These are phyloP conservation scores for Hirtodrosophila duncani DNA, from an alignment of 2,888 invertebrate genomes.

Conservation along the genomic window DNA sequence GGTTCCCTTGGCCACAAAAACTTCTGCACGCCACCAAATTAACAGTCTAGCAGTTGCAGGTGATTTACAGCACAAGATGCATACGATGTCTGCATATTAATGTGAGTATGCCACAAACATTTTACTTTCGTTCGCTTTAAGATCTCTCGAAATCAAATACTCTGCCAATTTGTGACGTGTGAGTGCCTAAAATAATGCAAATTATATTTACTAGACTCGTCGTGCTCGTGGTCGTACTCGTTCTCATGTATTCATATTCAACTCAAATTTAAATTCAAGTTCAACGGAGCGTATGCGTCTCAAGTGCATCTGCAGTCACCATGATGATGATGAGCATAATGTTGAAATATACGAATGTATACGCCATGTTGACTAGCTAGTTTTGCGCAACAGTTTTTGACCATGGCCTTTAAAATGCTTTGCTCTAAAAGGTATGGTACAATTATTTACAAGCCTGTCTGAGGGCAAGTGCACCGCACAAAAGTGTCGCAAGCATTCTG, in stretches of 20 bases:
- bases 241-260: too few species aligned
- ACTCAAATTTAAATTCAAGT: constrained; percentile 38
- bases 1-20: constrained; percentile 44
- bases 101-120: constrained; percentile 42
- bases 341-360: too few species aligned
- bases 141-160: constrained; percentile 42
- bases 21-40: constrained; percentile 56
- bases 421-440: constrained; percentile 57
- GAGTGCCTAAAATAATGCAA: constrained; percentile 60
- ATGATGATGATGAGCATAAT: not conserved
- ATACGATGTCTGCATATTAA: constrained; percentile 67
- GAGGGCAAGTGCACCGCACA: constrained; percentile 40
- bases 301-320: constrained; percentile 32
- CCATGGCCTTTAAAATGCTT: constrained; percentile 58
- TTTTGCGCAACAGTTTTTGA: constrained; percentile 42
- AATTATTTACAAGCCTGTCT: constrained; percentile 54
- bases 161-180: constrained; percentile 61
- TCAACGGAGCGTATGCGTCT: constrained; percentile 47
- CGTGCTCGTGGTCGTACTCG: too few species aligned
- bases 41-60: constrained; percentile 55
- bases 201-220: too few species aligned
- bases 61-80: constrained; percentile 54
- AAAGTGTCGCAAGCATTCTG: constrained; percentile 5
- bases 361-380: constrained; percentile 22
- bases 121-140: constrained; percentile 31